A percentile compares a stretch with the other conserved stretches of the same genome.
Conservation (phyloP, 2,888 invertebrate species). For the Latheticus oryzae region DNA sequence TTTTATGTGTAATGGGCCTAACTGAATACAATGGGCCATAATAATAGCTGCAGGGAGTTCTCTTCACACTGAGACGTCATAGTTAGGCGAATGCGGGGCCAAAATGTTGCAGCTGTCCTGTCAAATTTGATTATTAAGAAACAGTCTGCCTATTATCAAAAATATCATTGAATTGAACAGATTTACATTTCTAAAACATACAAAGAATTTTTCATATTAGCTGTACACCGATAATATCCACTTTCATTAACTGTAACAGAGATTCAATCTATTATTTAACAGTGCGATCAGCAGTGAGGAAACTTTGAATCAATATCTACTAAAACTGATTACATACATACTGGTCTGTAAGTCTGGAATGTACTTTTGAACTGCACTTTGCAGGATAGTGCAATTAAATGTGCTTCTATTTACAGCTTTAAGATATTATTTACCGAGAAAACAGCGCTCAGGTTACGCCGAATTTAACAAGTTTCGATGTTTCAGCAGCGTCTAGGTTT, state of each 20-base stretch:
- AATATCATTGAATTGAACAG: background rate
- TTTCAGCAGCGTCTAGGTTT: slow-evolving; percentile 18
- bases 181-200: no score
- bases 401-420: slow-evolving; percentile 12
- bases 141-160: background rate
- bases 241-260: slow-evolving; percentile 20
- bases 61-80: slow-evolving; percentile 45
- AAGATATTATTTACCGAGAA: slow-evolving; percentile 21
- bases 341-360: slow-evolving; percentile 6
- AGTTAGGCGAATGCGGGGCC: slow-evolving; percentile 45
- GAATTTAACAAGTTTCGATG: slow-evolving; percentile 22
- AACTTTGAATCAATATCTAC: slow-evolving; percentile 26
- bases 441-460: slow-evolving; percentile 25
- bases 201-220: background rate
- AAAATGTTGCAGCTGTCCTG: slow-evolving; percentile 44
- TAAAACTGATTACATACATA: slow-evolving; percentile 22
- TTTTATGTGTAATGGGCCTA: slow-evolving; percentile 60
- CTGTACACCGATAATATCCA: slow-evolving; percentile 8
- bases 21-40: slow-evolving; percentile 60
- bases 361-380: slow-evolving; percentile 15
- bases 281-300: slow-evolving; percentile 13
- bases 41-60: slow-evolving; percentile 55
- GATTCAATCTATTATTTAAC: slow-evolving; percentile 22
- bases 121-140: slow-evolving; percentile 25
- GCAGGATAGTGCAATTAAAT: slow-evolving; percentile 6